Evolutionary conservation across 2,113 vertebrate species (phyloP).

Genomic region (Nanorana parkeri): DNA sequence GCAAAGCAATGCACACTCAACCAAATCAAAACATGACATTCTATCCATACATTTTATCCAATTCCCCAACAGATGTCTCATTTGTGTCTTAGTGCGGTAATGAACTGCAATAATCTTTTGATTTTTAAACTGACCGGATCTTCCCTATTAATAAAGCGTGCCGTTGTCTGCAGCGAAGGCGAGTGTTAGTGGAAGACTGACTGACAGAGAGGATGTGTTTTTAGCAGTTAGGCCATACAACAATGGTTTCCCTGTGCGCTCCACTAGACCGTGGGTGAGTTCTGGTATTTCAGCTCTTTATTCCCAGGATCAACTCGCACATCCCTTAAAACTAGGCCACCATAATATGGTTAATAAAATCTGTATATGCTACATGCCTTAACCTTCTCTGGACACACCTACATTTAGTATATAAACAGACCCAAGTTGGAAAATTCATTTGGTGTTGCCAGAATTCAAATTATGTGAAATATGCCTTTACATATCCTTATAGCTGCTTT

Average conservation of each 20-base stretch:
- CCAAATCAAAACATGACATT: too few relatives aligned
- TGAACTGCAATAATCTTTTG: too few relatives aligned
- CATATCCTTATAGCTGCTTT: background rate
- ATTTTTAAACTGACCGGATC: background rate
- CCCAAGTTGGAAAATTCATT: background rate
- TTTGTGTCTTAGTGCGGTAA: too few relatives aligned
- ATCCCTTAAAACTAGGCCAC: background rate
- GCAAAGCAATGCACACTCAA: too few relatives aligned
- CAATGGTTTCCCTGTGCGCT: constrained; percentile 12
- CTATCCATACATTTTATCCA: too few relatives aligned
- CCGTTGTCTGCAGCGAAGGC: background rate
- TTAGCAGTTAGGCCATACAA: background rate
- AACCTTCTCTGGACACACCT: background rate
- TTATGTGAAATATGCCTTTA: background rate
- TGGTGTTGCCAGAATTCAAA: background rate
- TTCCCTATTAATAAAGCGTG: background rate
- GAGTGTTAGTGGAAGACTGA: constrained; percentile 7
- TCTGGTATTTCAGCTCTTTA: background rate
- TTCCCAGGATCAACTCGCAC: background rate
- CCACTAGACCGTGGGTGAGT: background rate
- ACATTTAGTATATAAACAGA: background rate
- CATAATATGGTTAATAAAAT: background rate
- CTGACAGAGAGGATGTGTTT: constrained; percentile 27
- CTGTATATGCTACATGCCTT: background rate
- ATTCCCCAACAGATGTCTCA: too few relatives aligned